phyloP scores from a whole-genome alignment of 2,113 vertebrate genomes.

The Myrmecobius fasciatus region DNA sequence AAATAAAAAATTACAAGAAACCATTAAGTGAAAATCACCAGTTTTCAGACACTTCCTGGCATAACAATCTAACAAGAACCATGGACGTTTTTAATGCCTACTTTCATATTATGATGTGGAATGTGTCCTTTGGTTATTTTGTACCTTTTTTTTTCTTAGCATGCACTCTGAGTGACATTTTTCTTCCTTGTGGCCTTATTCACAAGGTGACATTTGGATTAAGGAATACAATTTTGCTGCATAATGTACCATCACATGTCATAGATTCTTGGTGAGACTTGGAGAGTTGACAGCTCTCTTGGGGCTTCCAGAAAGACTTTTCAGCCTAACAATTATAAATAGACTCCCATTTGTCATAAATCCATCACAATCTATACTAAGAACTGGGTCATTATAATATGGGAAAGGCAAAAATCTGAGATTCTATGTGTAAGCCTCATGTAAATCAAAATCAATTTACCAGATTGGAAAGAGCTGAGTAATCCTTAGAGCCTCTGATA shows the following conservation, averaged over 20 bases:
- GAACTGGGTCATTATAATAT: conserved; percentile 10
- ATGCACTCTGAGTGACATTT: conserved; percentile 46
- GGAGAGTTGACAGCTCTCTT: conserved; percentile 28
- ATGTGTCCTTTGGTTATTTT: conserved; percentile 50
- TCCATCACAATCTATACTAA: not conserved
- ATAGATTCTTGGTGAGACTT: not conserved
- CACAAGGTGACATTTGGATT: conserved; percentile 53
- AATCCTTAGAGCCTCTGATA: not conserved
- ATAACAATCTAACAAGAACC: conserved; percentile 39
- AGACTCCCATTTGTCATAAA: conserved; percentile 34
- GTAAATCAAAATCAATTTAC: not conserved
- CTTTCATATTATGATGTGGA: conserved; percentile 47
- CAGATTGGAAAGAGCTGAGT: conserved; percentile 1
- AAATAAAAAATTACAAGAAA: conserved; percentile 4
- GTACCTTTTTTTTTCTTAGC: conserved; percentile 57
- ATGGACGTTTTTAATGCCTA: conserved; percentile 41
- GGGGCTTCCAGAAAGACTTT: not conserved
- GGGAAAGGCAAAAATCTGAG: conserved; percentile 18
- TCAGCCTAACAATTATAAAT: conserved; percentile 48
- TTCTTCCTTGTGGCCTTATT: conserved; percentile 55
- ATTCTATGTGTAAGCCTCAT: not conserved
- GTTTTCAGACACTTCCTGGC: conserved; percentile 59
- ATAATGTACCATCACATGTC: conserved; percentile 27
- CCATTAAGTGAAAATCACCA: conserved; percentile 51
- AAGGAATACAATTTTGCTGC: conserved; percentile 25